A percentile compares a stretch with the other conserved stretches of the same genome.
phyloP scores from a whole-genome alignment of 2,113 vertebrate genomes.

The Equus przewalskii region DNA sequence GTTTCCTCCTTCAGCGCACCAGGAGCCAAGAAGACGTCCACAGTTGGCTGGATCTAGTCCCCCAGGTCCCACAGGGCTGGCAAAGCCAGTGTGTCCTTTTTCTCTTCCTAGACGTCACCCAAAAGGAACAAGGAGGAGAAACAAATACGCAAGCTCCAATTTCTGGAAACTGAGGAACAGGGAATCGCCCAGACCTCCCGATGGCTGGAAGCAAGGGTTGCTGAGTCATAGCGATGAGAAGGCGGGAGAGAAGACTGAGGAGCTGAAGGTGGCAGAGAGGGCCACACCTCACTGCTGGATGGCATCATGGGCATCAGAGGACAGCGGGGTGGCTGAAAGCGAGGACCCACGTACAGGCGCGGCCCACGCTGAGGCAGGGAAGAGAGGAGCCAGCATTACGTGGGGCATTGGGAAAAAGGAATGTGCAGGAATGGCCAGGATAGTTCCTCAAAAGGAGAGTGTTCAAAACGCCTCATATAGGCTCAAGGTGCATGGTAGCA shows the following conservation, averaged over 20 bases:
- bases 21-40: neutral
- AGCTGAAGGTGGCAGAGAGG: neutral
- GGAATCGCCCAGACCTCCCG: neutral
- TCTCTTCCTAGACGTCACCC: neutral
- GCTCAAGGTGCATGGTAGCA: neutral
- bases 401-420: accelerated
- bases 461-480: neutral
- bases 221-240: too few species aligned
- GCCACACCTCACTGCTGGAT: neutral
- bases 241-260: neutral
- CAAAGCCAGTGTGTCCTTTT: neutral
- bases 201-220: too few species aligned
- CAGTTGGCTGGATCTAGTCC: neutral
- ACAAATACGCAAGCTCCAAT: accelerated
- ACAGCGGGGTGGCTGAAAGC: neutral
- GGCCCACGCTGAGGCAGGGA: neutral
- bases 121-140: neutral
- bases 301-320: neutral
- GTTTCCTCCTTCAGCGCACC: accelerated
- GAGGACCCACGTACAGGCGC: neutral
- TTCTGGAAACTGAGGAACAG: neutral
- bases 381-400: neutral
- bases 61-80: neutral
- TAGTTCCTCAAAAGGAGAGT: too few species aligned
- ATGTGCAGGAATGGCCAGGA: neutral